Conservation (phyloP, 2,113 vertebrate species). For the Aphelocoma coerulescens region DNA sequence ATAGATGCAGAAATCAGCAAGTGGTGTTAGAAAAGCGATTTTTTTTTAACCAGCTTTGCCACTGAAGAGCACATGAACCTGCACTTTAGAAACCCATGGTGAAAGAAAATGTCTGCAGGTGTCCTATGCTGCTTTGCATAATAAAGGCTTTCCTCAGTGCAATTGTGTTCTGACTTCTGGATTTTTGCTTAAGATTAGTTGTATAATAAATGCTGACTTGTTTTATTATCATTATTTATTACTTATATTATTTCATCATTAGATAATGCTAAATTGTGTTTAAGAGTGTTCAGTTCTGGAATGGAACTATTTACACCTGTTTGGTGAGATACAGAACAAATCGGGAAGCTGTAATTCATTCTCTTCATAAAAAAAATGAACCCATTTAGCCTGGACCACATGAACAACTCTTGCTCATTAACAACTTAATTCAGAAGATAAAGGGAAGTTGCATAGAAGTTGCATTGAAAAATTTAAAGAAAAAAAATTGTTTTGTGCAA, state of each 20-base stretch:
- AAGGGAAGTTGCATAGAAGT: background rate
- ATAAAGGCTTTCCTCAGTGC: background rate
- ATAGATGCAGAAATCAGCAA: background rate
- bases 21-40: background rate
- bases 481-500: background rate
- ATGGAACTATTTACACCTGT: background rate
- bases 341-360: background rate
- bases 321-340: background rate
- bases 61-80: background rate
- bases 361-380: background rate
- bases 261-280: background rate
- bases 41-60: background rate
- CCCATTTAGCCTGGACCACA: fast-evolving
- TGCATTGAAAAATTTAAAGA: background rate
- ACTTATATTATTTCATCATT: background rate
- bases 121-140: background rate
- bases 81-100: background rate
- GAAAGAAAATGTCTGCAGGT: background rate
- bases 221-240: background rate
- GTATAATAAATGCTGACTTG: background rate
- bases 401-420: background rate
- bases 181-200: background rate
- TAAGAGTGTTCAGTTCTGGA: background rate
- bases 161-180: background rate
- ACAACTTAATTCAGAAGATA: background rate